phyloP scores from a whole-genome alignment of 2,113 vertebrate species.

The Propithecus coquereli region DNA sequence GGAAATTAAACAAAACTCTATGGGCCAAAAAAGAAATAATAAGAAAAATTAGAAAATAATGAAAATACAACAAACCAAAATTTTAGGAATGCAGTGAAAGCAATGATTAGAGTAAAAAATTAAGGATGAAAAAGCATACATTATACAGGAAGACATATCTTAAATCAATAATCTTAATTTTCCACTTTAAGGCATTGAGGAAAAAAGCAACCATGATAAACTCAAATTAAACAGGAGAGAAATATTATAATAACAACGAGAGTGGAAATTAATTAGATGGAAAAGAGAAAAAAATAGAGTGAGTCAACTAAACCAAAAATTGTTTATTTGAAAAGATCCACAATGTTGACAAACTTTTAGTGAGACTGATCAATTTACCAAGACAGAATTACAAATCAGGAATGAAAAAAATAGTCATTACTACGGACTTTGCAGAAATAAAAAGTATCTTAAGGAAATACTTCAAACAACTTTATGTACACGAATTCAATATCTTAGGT shows the following conservation, averaged over 20 bases:
- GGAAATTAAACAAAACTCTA: neutral
- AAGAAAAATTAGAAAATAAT: neutral
- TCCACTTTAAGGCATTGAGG: neutral
- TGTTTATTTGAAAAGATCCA: neutral
- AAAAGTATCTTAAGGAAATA: neutral
- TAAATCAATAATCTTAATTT: neutral
- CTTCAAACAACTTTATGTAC: neutral
- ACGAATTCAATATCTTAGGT: neutral
- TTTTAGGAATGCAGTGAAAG: neutral
- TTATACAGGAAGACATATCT: neutral
- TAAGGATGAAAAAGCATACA: neutral
- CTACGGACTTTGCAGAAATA: neutral
- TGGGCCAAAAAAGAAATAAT: neutral
- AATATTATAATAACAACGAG: too few relatives aligned
- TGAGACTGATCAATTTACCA: neutral
- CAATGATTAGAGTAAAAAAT: neutral
- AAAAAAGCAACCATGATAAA: neutral
- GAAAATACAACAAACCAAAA: neutral
- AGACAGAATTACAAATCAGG: neutral
- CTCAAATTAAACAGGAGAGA: neutral
- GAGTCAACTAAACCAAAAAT: neutral
- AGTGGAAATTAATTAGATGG: too few relatives aligned
- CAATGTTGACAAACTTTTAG: neutral
- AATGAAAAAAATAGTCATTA: neutral
- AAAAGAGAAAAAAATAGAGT: neutral